Base-by-base conservation (phyloP, 2,113 vertebrate species). In the Epinephelus fuscoguttatus region DNA sequence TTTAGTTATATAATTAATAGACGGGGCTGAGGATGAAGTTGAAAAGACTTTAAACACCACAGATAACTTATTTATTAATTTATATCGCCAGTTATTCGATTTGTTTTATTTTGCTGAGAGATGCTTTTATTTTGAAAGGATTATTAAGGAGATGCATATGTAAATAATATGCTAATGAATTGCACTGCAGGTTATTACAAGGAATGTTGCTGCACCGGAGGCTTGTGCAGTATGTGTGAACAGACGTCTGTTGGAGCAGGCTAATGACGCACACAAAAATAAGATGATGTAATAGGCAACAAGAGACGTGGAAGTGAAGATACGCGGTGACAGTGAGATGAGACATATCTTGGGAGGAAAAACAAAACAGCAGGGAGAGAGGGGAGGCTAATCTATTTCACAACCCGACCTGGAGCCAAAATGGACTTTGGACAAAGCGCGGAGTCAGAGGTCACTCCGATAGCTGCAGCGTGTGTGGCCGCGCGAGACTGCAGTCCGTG, bases 401-500 rank as follows among this genome's bases (percentile, higher is more conserved):
- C 83, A 90, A 88, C 30, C 78, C 23, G 70, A 64, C 19, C 61
- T 40, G 75, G 50, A 83, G 78, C 55, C 63, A 11, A 70, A 49
- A 25, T 84, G 89, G 87, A 93, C 93, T 90, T 92, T 89, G 79
- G 86, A 89, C 90, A 84, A 84, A 84, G 88, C 74, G 69, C 45
- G 1, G 88, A 89, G 89, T 88, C 90, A 93, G 84, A 92, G 91
- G 91, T 91, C 90, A 92, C 17, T 21, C n/a, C 19, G 87, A 91
- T 82, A 91, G 49, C 80, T 70, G 62, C 90, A 21, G 84, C 77
- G 84, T 84, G 84, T 87, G 82, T 86, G 84, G 80, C 74, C 82
- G 66, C 15, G 74, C 60, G 19, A 8, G 40, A 59, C 3, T 17
- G 73, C 77, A 59, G 11, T 21, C n/a, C 71, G 4, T 21, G 57